A percentile compares a stretch with the other conserved stretches of the same genome.
Evolutionary conservation across 2,888 invertebrate genomes (phyloP).

Genomic region (Brachyptera risi): DNA sequence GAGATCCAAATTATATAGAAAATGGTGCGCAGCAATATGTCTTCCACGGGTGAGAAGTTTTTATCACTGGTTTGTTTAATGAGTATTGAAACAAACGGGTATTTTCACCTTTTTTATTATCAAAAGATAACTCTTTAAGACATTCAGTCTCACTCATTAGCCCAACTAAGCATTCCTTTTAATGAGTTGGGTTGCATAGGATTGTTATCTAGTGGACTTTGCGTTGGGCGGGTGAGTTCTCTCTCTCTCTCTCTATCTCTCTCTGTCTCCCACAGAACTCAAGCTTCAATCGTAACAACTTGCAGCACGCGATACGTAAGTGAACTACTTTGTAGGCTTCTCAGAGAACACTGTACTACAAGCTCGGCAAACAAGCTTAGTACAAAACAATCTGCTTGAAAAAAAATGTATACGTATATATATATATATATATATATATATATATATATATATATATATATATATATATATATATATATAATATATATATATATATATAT

Average conservation of each 20-base stretch:
- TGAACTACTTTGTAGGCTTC: no score
- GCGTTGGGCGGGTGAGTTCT: conserved; percentile 13
- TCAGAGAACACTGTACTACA: no score
- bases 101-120: conserved; percentile 16
- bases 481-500: no score
- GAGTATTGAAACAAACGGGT: conserved; percentile 18
- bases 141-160: conserved; percentile 21
- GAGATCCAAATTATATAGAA: neutral
- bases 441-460: neutral
- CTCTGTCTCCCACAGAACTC: no score
- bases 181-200: conserved; percentile 4
- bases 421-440: neutral
- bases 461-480: neutral
- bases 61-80: neutral
- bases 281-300: neutral
- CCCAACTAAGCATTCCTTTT: conserved; percentile 9
- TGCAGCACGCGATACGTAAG: neutral
- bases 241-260: no score
- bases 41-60: conserved; percentile 16
- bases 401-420: neutral
- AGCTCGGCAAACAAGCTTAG: no score
- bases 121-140: conserved; percentile 3
- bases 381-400: no score
- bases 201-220: neutral
- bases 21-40: neutral